These are phyloP conservation scores for Heliconius erato DNA, from an alignment of 2,888 invertebrate species.

Conservation along the genomic window DNA sequence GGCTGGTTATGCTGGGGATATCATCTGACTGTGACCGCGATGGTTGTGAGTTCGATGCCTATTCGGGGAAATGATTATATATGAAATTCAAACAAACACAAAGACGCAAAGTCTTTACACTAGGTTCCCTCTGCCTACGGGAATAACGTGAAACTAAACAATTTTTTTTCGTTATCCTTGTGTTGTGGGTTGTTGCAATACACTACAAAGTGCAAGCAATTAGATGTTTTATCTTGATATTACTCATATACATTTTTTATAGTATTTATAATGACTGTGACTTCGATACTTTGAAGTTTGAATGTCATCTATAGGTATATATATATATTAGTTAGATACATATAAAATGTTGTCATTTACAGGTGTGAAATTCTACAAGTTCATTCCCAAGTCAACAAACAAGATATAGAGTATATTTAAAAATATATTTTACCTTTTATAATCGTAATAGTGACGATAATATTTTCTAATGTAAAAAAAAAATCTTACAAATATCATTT, in stretches of 20 bases:
- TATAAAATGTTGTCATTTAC: slow-evolving; percentile 43
- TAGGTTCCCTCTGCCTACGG: not conserved
- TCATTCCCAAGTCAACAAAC: slow-evolving; percentile 59
- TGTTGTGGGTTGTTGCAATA: too few relatives aligned
- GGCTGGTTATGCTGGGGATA: too few relatives aligned
- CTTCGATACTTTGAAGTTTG: not conserved
- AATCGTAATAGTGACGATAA: not conserved
- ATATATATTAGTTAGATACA: slow-evolving; percentile 34
- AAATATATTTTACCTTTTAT: not conserved
- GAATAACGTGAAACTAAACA: not conserved
- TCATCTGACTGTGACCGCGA: too few relatives aligned
- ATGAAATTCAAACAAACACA: too few relatives aligned
- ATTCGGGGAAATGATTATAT: too few relatives aligned
- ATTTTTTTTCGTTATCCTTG: not conserved
- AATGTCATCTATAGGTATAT: not conserved
- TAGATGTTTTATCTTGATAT: not conserved
- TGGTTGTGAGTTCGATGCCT: too few relatives aligned
- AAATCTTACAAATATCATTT: too few relatives aligned
- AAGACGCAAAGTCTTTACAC: too few relatives aligned
- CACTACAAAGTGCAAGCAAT: not conserved
- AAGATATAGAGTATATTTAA: slow-evolving; percentile 32
- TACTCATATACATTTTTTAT: not conserved
- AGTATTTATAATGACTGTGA: not conserved
- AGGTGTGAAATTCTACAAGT: slow-evolving; percentile 80
- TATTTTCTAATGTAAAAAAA: too few relatives aligned